These are phyloP conservation scores for Oreochromis aureus DNA, from an alignment of 2,113 vertebrate genomes.

Conservation along the genomic window DNA sequence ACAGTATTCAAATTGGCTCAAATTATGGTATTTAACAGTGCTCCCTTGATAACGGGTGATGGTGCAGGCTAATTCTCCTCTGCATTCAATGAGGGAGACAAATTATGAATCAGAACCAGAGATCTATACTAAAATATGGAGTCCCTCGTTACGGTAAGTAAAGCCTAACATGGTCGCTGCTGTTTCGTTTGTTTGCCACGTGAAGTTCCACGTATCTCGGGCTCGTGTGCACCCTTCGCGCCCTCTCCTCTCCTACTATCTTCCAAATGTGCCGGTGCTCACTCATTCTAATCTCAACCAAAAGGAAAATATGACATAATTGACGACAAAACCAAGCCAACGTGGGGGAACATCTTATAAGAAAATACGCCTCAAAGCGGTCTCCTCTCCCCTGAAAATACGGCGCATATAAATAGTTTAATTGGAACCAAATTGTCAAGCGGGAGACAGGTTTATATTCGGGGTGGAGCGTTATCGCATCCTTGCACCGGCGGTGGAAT, in stretches of 20 bases:
- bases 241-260: neutral
- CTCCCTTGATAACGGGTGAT: slow-evolving; percentile 53
- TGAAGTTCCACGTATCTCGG: neutral
- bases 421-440: slow-evolving; percentile 63
- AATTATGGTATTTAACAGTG: slow-evolving; percentile 53
- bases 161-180: neutral
- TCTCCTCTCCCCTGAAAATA: slow-evolving; percentile 43
- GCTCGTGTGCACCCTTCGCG: neutral
- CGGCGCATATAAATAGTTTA: slow-evolving; percentile 56
- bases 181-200: neutral
- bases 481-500: slow-evolving; percentile 46
- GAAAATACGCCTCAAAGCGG: slow-evolving; percentile 37
- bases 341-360: slow-evolving; percentile 10
- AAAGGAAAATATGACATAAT: slow-evolving; percentile 35
- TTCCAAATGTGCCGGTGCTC: neutral
- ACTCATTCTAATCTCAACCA: slow-evolving; percentile 19
- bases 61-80: slow-evolving; percentile 30
- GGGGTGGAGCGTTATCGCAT: slow-evolving; percentile 47
- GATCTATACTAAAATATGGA: slow-evolving; percentile 6
- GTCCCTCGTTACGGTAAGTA: neutral
- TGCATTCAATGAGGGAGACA: slow-evolving; percentile 4
- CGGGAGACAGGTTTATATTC: slow-evolving; percentile 52
- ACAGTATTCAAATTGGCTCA: slow-evolving; percentile 46
- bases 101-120: slow-evolving; percentile 2
- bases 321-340: slow-evolving; percentile 25